Base-by-base conservation (phyloP, 1,140 invertebrate species). In the Gonatopus flavifemur region DNA sequence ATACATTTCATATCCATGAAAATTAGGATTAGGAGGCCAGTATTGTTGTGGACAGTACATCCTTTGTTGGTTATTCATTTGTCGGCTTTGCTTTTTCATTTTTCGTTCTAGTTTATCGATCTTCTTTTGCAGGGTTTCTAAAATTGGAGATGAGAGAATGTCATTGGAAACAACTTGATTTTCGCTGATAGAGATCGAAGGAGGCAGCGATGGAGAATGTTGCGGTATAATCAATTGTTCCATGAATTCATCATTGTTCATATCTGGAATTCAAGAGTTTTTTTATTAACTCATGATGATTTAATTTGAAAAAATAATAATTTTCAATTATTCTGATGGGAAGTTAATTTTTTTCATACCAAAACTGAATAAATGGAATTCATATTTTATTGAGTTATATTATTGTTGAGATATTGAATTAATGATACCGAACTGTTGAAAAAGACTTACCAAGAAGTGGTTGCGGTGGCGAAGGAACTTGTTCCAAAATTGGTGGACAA, bases 61-160 rank as follows among this genome's bases (percentile, higher is more conserved):
- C 24, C 13, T 6, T 7, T 15, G 10, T 19, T 47, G 28, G 24
- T 49, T 32, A 5, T 30, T 48, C 6, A 18, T 41, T 35, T 16
- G 49, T 15, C 20, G 36, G 0, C 48, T 32, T 24, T 42, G 54
- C n/a, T 58, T 58, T 9, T 65, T 59, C 8, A 69, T 16, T 38
- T 62, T 53, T 8, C 13, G 41, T 41, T 71, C 57, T 21, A 72
- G 44, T n/a, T 18, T 44, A 10, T 46, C 35, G 0, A 70, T 28
- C 55, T 43, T 59, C 24, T 45, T 53, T n/a, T 61, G 30, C 1
- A 72, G 37, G 0, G 41, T 55, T 12, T 55, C 55, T 13, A 66
- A 28, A 49, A 35, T 18, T 3, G 21, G 6, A 3, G 41, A 15
- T 3, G 42, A 42, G 36, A 32, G 1, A 16, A 15, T 1, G 16